Evolutionary conservation across 1,140 invertebrate species (phyloP).

Genomic region (Drosophila repleta): DNA sequence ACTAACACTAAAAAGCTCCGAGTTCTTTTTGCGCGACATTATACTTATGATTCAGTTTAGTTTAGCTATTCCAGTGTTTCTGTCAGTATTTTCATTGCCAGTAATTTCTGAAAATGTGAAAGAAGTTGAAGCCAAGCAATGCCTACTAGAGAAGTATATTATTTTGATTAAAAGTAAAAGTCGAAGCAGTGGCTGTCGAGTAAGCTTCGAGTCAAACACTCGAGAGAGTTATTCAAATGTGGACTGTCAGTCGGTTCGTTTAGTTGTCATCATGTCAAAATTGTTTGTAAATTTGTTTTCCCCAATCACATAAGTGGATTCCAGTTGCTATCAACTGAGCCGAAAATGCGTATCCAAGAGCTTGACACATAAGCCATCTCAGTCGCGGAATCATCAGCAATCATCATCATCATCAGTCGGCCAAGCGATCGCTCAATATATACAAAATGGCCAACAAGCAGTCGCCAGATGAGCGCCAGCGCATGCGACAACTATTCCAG

Average conservation of each 20-base stretch:
- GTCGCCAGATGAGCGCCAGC: slow-evolving; percentile 16
- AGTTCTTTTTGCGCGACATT: not conserved
- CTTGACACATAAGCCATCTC: slow-evolving; percentile 11
- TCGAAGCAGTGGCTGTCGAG: no score
- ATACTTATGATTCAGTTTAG: not conserved
- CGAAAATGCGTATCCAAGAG: slow-evolving; percentile 40
- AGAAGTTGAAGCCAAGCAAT: no score
- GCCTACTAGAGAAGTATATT: no score
- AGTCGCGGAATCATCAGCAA: slow-evolving; percentile 12
- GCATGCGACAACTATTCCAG: slow-evolving; percentile 42
- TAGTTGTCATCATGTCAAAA: slow-evolving; percentile 69
- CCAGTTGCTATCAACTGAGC: slow-evolving; percentile 21
- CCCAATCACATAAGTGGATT: slow-evolving; percentile 46
- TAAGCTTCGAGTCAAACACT: no score
- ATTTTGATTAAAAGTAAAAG: no score
- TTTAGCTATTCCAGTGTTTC: no score
- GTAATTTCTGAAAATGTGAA: no score
- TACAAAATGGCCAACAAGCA: slow-evolving; percentile 9
- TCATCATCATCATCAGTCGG: slow-evolving; percentile 11
- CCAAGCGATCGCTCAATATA: slow-evolving; percentile 11
- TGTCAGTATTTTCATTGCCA: no score
- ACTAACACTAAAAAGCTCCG: slow-evolving; percentile 30
- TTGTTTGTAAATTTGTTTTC: slow-evolving; percentile 47
- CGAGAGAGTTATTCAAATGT: not conserved
- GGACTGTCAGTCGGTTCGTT: slow-evolving; percentile 27